These are phyloP conservation scores for Chelmon rostratus DNA, from an alignment of 2,797 vertebrate species.

Conservation along the genomic window DNA sequence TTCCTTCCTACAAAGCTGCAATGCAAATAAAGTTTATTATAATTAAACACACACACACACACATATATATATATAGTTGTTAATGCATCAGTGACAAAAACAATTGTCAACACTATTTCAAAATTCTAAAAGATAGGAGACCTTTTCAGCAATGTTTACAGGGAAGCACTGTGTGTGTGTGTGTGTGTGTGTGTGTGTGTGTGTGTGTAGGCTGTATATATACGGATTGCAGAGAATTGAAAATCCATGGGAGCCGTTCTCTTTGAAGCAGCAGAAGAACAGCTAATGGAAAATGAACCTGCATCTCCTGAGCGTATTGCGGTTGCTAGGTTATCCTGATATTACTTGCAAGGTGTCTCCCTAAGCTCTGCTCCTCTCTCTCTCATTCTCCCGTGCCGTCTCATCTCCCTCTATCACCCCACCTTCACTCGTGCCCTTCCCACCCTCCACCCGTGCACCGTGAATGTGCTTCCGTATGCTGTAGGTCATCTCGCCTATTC, in stretches of 20 bases:
- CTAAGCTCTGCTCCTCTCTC: conserved; percentile 26
- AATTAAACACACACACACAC: too few relatives aligned
- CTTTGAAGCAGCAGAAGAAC: conserved; percentile 26
- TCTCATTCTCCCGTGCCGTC: neutral
- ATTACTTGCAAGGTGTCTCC: conserved; percentile 16
- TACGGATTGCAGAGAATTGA: conserved; percentile 32
- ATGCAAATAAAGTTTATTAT: too few relatives aligned
- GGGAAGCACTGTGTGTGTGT: neutral
- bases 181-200: too few relatives aligned
- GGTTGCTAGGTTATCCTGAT: conserved; percentile 21
- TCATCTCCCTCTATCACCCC: conserved; percentile 20
- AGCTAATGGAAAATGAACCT: conserved; percentile 52
- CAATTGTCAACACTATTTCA: too few relatives aligned
- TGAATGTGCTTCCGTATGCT: neutral
- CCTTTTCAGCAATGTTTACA: neutral
- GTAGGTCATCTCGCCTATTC: conserved; percentile 26
- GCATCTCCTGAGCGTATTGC: conserved; percentile 33
- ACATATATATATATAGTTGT: too few relatives aligned
- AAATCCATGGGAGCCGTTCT: conserved; percentile 31
- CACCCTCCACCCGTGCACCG: neutral
- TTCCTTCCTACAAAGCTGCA: too few relatives aligned
- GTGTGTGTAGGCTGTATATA: neutral
- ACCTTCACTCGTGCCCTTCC: neutral
- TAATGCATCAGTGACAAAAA: too few relatives aligned
- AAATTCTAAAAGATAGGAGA: neutral